A percentile compares a stretch with the other conserved stretches of the same genome.
phyloP scores from a whole-genome alignment of 53 echinoderm and acorn worm genomes.

The Patiria pectinifera region DNA sequence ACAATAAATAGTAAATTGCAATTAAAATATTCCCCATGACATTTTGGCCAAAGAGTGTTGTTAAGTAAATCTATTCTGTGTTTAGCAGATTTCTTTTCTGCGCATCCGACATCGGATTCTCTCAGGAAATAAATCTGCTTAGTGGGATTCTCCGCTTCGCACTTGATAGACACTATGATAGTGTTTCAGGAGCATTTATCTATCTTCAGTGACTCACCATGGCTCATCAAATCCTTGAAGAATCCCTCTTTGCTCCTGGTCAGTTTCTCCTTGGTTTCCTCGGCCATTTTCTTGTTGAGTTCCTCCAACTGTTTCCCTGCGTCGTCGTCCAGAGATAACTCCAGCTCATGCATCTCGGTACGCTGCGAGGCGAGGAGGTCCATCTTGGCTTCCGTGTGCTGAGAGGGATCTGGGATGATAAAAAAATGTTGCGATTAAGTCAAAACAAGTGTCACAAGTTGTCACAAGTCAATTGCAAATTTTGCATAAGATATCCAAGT shows the following conservation, averaged over 20 bases:
- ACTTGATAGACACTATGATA: not conserved
- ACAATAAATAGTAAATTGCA: not conserved
- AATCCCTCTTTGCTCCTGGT: constrained; percentile 62
- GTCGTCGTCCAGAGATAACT: constrained; percentile 79
- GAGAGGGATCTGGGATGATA: constrained; percentile 45
- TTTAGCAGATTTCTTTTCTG: too few relatives aligned
- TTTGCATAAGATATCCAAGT: too few relatives aligned
- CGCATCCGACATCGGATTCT: too few relatives aligned
- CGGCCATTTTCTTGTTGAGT: constrained; percentile 72
- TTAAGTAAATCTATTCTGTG: too few relatives aligned
- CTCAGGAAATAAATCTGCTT: too few relatives aligned
- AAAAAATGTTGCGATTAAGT: not conserved
- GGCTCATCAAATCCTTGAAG: constrained; percentile 76
- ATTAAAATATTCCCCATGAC: not conserved
- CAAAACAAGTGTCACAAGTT: not conserved
- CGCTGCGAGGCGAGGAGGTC: constrained; percentile 71
- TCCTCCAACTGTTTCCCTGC: constrained; percentile 77
- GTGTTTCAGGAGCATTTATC: not conserved
- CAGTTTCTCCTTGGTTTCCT: constrained; percentile 75
- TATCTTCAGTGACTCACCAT: constrained; percentile 53
- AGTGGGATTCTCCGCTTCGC: too few relatives aligned
- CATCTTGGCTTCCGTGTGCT: constrained; percentile 79
- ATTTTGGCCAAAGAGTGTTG: too few relatives aligned
- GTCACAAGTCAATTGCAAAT: too few relatives aligned
- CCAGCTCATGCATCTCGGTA: constrained; percentile 71